Conservation (phyloP, 1,140 invertebrate species). For the Condylostylus longicornis region DNA sequence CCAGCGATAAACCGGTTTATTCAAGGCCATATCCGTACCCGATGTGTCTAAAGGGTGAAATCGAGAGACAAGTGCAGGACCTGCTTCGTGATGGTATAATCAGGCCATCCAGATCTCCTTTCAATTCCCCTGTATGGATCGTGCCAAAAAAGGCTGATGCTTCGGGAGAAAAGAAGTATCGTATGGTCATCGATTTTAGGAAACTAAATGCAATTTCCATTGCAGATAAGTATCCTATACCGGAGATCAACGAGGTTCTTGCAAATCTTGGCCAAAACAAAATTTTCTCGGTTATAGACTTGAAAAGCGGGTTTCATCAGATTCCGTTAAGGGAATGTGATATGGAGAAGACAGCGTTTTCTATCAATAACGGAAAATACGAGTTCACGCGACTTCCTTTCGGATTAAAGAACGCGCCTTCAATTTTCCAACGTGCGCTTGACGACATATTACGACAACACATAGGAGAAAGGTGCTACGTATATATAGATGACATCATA, state of each 20-base stretch:
- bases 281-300: constrained; percentile 32
- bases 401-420: no score
- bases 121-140: constrained; percentile 3
- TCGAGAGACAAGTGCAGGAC: constrained; percentile 10
- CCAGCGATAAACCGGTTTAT: constrained; percentile 2
- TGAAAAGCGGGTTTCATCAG: constrained; percentile 35
- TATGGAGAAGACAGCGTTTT: constrained; percentile 26
- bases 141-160: constrained; percentile 5
- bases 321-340: constrained; percentile 18
- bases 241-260: constrained; percentile 33
- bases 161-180: constrained; percentile 18
- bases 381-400: no score
- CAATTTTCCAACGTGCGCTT: no score
- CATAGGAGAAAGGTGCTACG: no score
- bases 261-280: constrained; percentile 25
- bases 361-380: constrained; percentile 26
- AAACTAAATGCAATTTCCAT: constrained; percentile 20
- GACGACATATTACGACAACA: no score
- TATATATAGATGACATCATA: no score
- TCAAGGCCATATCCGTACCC: constrained; percentile 13
- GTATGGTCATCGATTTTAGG: constrained; percentile 21
- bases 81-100: constrained; percentile 16
- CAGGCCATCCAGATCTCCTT: constrained; percentile 9
- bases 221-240: constrained; percentile 34
- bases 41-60: constrained; percentile 10